Percentiles rank a stretch among this genome's conserved stretches.
phyloP scores from a whole-genome alignment of 1,140 invertebrate species.

The Caenorhabditis remanei region DNA sequence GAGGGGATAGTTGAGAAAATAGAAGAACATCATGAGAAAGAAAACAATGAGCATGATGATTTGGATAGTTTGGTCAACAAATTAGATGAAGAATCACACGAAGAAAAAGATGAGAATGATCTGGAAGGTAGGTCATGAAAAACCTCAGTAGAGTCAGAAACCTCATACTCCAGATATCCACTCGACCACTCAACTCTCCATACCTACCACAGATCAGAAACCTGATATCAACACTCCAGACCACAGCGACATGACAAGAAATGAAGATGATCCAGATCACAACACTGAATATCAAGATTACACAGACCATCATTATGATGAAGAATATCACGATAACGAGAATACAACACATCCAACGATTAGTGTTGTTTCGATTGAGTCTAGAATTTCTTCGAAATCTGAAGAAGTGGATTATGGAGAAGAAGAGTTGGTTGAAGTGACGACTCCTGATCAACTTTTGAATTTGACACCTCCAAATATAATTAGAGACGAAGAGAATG shows the following conservation, averaged over 20 bases:
- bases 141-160: too few species aligned
- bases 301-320: slow-evolving; percentile 37
- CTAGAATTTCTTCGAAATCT: neutral
- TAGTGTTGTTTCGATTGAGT: slow-evolving; percentile 28
- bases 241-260: neutral
- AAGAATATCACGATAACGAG: slow-evolving; percentile 29
- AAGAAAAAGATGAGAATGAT: neutral
- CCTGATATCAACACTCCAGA: neutral
- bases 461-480: slow-evolving; percentile 16
- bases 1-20: neutral
- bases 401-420: neutral
- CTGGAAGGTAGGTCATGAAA: neutral
- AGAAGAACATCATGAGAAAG: neutral
- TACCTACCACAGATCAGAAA: neutral
- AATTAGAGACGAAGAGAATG: neutral
- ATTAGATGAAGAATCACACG: neutral
- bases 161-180: neutral
- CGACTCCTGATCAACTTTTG: slow-evolving; percentile 16
- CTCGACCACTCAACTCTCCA: neutral
- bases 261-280: neutral
- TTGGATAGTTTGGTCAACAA: slow-evolving; percentile 9
- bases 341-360: slow-evolving; percentile 40
- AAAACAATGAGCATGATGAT: neutral
- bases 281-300: slow-evolving; percentile 36
- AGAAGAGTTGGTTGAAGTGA: slow-evolving; percentile 16